Conservation (phyloP, 2,113 vertebrate genomes). For the Nicator chloris region DNA sequence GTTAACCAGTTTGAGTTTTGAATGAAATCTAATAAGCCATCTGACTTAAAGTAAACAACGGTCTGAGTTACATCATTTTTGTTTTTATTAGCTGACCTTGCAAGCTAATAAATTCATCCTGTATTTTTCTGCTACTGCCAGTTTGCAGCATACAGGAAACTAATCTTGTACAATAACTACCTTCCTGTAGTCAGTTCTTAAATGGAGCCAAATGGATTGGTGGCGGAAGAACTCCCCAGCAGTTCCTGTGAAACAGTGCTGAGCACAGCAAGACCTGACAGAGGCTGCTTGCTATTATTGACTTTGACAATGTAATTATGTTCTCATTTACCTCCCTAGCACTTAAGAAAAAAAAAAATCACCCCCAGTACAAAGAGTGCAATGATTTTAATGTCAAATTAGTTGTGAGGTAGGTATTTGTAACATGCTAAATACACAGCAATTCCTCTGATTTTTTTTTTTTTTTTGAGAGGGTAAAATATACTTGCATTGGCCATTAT, state of each 20-base stretch:
- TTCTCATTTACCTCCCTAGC: slow-evolving; percentile 66
- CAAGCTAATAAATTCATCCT: slow-evolving; percentile 77
- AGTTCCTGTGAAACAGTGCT: slow-evolving; percentile 70
- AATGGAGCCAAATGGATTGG: slow-evolving; percentile 80
- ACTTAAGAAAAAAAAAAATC: slow-evolving; percentile 4
- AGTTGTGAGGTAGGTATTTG: neutral
- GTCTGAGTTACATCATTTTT: neutral
- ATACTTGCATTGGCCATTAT: neutral
- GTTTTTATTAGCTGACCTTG: slow-evolving; percentile 80
- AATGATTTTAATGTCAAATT: slow-evolving; percentile 15
- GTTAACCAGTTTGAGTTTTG: slow-evolving; percentile 58
- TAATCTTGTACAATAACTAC: slow-evolving; percentile 83
- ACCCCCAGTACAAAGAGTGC: neutral
- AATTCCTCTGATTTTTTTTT: neutral
- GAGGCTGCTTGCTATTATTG: slow-evolving; percentile 61
- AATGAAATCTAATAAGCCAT: neutral
- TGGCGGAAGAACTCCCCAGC: slow-evolving; percentile 66
- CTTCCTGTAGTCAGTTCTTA: slow-evolving; percentile 81
- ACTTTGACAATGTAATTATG: slow-evolving; percentile 72
- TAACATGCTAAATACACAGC: neutral
- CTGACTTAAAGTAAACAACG: slow-evolving; percentile 6
- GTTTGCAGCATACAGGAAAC: slow-evolving; percentile 84
- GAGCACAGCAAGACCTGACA: slow-evolving; percentile 70
- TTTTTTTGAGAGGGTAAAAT: neutral
- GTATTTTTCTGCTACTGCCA: slow-evolving; percentile 76